phyloP scores from a whole-genome alignment of 1,140 invertebrate species.

The Babylonia areolata region DNA sequence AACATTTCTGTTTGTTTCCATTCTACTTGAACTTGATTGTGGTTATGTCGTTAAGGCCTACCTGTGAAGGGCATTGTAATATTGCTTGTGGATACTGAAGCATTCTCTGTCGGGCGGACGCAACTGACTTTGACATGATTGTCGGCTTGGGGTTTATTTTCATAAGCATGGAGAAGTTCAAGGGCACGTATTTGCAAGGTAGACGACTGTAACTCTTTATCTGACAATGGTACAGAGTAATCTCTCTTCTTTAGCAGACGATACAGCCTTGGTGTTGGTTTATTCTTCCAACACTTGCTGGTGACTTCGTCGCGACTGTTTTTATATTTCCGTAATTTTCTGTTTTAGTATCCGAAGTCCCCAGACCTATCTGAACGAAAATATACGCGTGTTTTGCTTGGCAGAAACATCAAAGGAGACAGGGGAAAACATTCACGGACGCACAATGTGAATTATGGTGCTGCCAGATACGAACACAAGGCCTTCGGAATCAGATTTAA shows the following conservation, averaged over 20 bases:
- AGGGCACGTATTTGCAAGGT: neutral
- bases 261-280: no score
- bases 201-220: neutral
- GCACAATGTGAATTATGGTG: no score
- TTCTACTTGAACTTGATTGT: no score
- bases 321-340: neutral
- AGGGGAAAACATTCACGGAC: no score
- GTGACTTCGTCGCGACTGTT: no score
- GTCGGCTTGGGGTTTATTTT: neutral
- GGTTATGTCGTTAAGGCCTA: no score
- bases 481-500: no score
- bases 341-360: neutral
- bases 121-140: constrained; percentile 37
- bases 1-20: no score
- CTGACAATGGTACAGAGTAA: neutral
- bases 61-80: constrained; percentile 38
- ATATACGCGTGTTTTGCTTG: no score
- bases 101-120: constrained; percentile 42
- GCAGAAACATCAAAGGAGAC: no score
- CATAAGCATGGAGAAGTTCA: neutral
- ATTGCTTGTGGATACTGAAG: constrained; percentile 42
- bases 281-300: no score
- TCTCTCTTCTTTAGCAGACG: neutral
- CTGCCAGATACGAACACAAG: no score
- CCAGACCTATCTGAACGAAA: neutral